Evolutionary conservation across 2,888 invertebrate genomes (phyloP), one percentile per base, ranked within the genome.

Genomic region (Neocrepidodera transversa): DNA sequence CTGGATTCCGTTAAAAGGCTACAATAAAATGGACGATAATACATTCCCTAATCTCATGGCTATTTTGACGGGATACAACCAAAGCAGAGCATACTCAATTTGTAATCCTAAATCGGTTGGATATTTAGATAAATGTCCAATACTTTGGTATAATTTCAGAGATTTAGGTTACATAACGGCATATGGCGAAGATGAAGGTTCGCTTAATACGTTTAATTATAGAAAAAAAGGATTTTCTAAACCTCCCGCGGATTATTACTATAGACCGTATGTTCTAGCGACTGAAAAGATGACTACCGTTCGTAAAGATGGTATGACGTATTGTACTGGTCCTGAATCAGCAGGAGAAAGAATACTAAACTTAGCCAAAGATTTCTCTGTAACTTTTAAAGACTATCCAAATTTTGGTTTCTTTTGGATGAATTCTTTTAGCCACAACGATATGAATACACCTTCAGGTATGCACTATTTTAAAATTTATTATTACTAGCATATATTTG

Each of bases 31-130:
- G 68, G 93, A 87, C 4, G 95, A 95, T 73, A 95, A 95, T 72
- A 95, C 94, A 0, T 92, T 91, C 72, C 93, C 95, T 0, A 96
- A 96, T 78, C 77, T 95, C 38, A 89, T 94, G 85, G 92, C 94
- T 0, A 83, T 91, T 42, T 81, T 92, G 11, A 87, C 90, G 0
- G 73, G 73, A 4, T 69, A 59, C 38, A 74, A 75, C 52, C 65
- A 64, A 72, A 73, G 75, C 0, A 70, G 81, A 11, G 80, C 86
- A 10, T 80, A 84, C 45, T 68, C 76, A 1, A 75, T 82, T 43
- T 84, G 85, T 65, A 77, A 82, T 20, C 84, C 85, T 10, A 84
- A 61, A 65, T 73, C 74, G 17, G 71, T 79, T 42, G 84, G 84
- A 74, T 84, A 85, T 28, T 74, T 88, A 49, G 92, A 94, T 70